A percentile compares a stretch with the other conserved stretches of the same genome.
phyloP scores from a whole-genome alignment of 2,888 invertebrate species.

The Athalia circularis region DNA sequence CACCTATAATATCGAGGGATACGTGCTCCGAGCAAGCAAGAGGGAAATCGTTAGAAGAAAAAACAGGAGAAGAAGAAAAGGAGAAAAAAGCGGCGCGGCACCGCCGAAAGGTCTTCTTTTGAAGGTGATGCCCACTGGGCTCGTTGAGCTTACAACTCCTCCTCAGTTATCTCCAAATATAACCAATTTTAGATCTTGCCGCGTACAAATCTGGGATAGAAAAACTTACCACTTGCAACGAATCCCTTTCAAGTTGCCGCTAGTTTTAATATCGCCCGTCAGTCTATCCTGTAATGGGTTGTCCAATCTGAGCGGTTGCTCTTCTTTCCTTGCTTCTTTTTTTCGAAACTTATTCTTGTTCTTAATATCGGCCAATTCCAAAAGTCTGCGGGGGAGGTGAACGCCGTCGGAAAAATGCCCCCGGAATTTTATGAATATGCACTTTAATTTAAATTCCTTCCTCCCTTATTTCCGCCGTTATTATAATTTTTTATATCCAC shows the following conservation, averaged over 20 bases:
- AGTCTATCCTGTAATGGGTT: conserved; percentile 26
- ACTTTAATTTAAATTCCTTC: background rate
- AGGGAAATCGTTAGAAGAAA: too few relatives aligned
- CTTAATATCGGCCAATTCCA: too few relatives aligned
- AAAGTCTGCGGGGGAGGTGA: too few relatives aligned
- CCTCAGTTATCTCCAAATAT: conserved; percentile 36
- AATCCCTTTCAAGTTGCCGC: conserved; percentile 57
- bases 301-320: background rate
- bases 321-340: background rate
- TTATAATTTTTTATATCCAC: background rate
- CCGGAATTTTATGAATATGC: background rate
- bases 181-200: conserved; percentile 38
- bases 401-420: too few relatives aligned
- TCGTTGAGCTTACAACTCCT: background rate
- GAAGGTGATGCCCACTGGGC: background rate
- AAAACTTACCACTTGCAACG: conserved; percentile 58
- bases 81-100: background rate
- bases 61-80: background rate
- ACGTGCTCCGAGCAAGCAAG: background rate
- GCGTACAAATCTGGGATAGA: conserved; percentile 29
- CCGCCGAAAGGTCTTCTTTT: background rate
- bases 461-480: background rate
- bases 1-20: conserved; percentile 10
- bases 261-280: conserved; percentile 46
- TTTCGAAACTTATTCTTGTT: background rate